Evolutionary conservation across 2,113 vertebrate genomes (phyloP).

Genomic region (Etheostoma spectabile): DNA sequence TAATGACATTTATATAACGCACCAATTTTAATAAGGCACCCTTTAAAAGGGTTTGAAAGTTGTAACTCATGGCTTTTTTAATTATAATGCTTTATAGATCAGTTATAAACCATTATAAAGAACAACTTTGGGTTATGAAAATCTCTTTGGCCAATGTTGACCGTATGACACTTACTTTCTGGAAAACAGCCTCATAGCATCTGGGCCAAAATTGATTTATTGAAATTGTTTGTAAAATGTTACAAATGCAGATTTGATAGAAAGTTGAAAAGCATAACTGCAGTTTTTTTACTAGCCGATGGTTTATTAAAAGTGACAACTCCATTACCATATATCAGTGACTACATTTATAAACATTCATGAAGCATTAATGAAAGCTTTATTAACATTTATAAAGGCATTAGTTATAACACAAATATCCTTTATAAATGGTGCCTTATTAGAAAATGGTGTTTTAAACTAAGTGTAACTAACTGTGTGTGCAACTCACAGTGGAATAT

Average conservation of each 20-base stretch:
- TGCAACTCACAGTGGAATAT: constrained; percentile 94
- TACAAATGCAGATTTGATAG: background rate
- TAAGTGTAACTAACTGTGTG: background rate
- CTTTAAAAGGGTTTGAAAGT: background rate
- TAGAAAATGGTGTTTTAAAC: background rate
- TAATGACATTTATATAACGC: background rate
- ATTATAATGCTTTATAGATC: background rate
- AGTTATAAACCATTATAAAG: background rate
- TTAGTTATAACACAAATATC: background rate
- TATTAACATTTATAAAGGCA: constrained; percentile 1
- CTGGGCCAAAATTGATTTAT: background rate
- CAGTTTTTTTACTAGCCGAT: background rate
- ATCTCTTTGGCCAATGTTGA: background rate
- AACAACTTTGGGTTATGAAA: background rate
- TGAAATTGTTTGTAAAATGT: background rate
- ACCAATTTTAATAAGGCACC: background rate
- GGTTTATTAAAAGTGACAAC: constrained; percentile 2
- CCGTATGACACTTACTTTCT: no score
- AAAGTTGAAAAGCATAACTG: background rate
- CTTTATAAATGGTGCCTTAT: background rate
- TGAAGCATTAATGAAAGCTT: constrained; percentile 2
- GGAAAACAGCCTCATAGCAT: background rate
- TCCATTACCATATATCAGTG: background rate
- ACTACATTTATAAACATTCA: background rate
- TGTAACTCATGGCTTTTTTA: background rate